These are phyloP conservation scores for Hippopotamyrus pictus DNA, from an alignment of 2,797 vertebrate genomes.

Conservation along the genomic window DNA sequence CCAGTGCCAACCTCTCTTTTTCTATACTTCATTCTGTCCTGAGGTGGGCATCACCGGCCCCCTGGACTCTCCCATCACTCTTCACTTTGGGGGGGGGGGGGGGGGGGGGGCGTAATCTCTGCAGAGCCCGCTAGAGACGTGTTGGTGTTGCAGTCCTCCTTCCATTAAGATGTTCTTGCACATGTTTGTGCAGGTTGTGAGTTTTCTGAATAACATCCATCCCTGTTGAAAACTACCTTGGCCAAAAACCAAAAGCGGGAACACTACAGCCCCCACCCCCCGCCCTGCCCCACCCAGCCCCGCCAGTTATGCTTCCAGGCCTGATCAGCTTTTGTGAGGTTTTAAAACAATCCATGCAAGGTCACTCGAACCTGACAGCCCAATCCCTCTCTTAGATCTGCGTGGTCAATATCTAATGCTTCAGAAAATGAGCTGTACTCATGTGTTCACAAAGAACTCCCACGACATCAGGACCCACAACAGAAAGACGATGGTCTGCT, in stretches of 20 bases:
- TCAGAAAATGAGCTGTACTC: neutral
- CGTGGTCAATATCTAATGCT: slow-evolving; percentile 26
- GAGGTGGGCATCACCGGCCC: slow-evolving; percentile 48
- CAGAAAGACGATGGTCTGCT: neutral
- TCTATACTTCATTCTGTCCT: slow-evolving; percentile 13
- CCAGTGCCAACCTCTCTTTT: slow-evolving; percentile 54
- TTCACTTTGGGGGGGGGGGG: slow-evolving; percentile 42
- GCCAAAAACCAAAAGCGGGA: neutral
- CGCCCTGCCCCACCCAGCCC: neutral
- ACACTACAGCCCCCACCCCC: neutral
- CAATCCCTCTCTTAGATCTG: slow-evolving; percentile 23
- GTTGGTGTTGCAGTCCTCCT: neutral
- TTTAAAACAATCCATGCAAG: neutral
- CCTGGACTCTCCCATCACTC: slow-evolving; percentile 56
- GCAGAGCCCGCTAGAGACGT: neutral
- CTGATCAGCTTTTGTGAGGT: neutral
- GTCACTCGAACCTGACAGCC: neutral
- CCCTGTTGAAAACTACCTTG: neutral
- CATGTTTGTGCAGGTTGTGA: neutral
- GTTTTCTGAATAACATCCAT: neutral
- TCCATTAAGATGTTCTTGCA: slow-evolving; percentile 14
- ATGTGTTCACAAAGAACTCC: neutral
- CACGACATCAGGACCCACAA: neutral
- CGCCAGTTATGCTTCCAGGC: neutral
- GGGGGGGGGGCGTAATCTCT: neutral